Evolutionary conservation across 1,140 invertebrate genomes (phyloP).

Genomic region (Diorhabda sublineata): DNA sequence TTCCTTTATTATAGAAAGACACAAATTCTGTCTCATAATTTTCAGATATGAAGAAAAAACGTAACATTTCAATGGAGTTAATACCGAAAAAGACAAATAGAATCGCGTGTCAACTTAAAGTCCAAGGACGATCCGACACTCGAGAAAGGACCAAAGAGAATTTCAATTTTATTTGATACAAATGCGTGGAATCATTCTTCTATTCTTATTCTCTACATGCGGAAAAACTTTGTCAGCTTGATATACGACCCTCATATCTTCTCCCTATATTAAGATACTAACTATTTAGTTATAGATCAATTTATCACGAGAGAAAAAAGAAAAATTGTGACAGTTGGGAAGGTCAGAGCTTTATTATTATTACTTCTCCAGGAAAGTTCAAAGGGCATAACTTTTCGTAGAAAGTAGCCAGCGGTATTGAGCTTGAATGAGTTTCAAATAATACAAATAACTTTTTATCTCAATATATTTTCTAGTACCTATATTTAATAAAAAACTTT

Average conservation of each 20-base stretch:
- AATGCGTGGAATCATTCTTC: conserved; percentile 10
- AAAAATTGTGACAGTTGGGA: neutral
- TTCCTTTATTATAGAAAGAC: too few species aligned
- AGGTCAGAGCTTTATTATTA: neutral
- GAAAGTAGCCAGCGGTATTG: too few species aligned
- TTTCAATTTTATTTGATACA: conserved; percentile 15
- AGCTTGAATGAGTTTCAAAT: too few species aligned
- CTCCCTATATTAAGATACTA: neutral
- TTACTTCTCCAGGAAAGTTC: neutral
- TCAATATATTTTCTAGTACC: too few species aligned
- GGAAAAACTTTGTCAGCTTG: conserved; percentile 12
- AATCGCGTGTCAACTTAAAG: conserved; percentile 6
- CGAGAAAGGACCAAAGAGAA: conserved; percentile 7
- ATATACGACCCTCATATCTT: conserved; percentile 5
- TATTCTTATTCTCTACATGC: conserved; percentile 12
- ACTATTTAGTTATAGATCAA: conserved; percentile 1
- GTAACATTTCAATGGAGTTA: too few species aligned
- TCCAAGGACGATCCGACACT: conserved; percentile 11
- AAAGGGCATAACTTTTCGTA: neutral
- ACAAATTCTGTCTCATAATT: too few species aligned
- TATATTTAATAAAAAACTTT: too few species aligned
- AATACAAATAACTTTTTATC: too few species aligned
- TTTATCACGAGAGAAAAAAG: neutral
- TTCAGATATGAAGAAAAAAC: too few species aligned
- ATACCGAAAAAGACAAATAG: conserved; percentile 5